Percentiles rank a stretch among this genome's conserved stretches.
Conservation (phyloP, 2,113 vertebrate species). For the Peromyscus maniculatus region DNA sequence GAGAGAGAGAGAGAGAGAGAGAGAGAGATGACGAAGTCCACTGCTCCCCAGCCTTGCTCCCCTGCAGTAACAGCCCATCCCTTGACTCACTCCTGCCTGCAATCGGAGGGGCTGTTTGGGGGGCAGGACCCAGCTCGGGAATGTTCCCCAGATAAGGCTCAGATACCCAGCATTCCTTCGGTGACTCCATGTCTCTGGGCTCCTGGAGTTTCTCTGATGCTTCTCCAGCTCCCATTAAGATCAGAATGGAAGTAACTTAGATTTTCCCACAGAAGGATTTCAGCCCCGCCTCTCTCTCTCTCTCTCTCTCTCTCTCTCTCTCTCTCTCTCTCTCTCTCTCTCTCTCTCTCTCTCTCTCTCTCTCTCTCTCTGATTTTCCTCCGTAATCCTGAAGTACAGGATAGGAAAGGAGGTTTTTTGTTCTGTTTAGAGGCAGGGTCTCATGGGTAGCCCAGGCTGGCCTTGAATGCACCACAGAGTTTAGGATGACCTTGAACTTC, state of each 20-base stretch:
- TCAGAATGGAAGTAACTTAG: background rate
- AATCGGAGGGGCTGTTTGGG: background rate
- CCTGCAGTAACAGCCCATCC: background rate
- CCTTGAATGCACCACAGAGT: background rate
- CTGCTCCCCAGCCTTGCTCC: background rate
- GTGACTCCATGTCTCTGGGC: background rate
- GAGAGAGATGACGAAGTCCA: accelerated
- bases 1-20: too few relatives aligned
- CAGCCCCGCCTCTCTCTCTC: background rate
- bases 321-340: too few relatives aligned
- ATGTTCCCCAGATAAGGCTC: background rate
- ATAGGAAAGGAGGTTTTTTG: background rate
- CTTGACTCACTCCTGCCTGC: background rate
- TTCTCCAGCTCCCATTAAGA: background rate
- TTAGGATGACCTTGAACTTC: background rate
- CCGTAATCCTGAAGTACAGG: background rate
- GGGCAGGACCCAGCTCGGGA: background rate
- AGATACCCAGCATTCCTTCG: background rate
- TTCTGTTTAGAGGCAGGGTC: background rate
- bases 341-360: background rate
- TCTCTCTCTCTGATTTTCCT: background rate
- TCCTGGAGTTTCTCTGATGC: background rate
- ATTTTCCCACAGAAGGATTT: constrained; percentile 11
- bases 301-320: background rate
- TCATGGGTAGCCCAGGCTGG: background rate